These are phyloP conservation scores for Smutsia gigantea DNA, from an alignment of 2,797 vertebrate species.

Conservation along the genomic window DNA sequence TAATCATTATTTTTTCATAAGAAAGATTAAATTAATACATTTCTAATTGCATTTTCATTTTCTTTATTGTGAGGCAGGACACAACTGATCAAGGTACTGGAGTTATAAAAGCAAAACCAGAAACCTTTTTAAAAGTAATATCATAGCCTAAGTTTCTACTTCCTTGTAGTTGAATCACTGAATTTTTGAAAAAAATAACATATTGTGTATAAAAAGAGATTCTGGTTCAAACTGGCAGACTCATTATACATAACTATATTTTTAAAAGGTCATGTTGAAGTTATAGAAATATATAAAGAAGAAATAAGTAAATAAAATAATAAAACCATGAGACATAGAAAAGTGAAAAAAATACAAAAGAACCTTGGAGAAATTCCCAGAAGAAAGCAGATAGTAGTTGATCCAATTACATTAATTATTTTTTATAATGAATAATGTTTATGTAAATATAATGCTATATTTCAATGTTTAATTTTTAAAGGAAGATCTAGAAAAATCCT, in stretches of 20 bases:
- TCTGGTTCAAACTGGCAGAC: background rate
- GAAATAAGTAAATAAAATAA: slow-evolving; percentile 28
- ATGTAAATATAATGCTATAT: background rate
- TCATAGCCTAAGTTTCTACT: background rate
- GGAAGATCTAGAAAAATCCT: background rate
- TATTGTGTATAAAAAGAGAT: background rate
- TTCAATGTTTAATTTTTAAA: background rate
- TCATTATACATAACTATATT: background rate
- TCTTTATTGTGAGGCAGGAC: background rate
- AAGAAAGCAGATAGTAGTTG: slow-evolving; percentile 54
- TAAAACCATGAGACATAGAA: background rate
- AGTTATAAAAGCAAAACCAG: background rate
- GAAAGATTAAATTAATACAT: background rate
- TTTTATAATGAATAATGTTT: slow-evolving; percentile 57
- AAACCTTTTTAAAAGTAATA: background rate
- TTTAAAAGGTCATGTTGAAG: background rate
- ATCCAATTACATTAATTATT: slow-evolving; percentile 59
- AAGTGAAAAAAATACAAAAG: slow-evolving; percentile 17
- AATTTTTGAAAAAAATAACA: background rate
- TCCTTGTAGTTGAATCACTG: background rate
- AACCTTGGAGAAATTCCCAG: slow-evolving; percentile 56
- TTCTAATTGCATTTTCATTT: background rate
- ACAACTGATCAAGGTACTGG: background rate
- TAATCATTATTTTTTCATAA: background rate
- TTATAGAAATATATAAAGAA: background rate